These are phyloP conservation scores for Nansenia antarctica DNA, from an alignment of 2,113 vertebrate genomes.

Conservation along the genomic window DNA sequence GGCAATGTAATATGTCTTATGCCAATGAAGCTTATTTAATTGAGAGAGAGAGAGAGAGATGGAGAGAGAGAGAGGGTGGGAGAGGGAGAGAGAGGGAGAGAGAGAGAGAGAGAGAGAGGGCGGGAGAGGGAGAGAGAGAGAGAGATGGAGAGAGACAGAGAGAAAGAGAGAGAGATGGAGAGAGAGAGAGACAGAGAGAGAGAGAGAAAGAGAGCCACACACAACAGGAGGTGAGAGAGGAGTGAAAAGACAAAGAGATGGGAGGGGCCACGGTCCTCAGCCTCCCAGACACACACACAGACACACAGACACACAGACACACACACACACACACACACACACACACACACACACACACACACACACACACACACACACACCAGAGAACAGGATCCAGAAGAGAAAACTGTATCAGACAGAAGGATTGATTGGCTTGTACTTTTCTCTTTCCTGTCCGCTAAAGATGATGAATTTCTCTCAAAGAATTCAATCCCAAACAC, in stretches of 20 bases:
- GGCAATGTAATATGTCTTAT: no score
- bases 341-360: background rate
- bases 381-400: background rate
- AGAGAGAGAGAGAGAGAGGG: background rate
- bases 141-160: background rate
- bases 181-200: background rate
- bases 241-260: conserved; percentile 14
- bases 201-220: background rate
- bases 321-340: no score
- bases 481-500: conserved; percentile 69
- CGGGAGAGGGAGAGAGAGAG: background rate
- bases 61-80: no score
- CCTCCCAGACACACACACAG: no score
- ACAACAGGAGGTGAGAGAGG: conserved; percentile 28
- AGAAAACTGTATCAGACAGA: conserved; percentile 33
- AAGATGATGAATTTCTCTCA: conserved; percentile 70
- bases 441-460: conserved; percentile 58
- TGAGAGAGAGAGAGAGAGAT: no score
- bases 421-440: conserved; percentile 58
- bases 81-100: background rate
- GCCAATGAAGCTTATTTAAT: no score
- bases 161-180: background rate
- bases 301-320: conserved; percentile 20
- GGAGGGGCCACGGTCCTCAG: no score
- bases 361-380: conserved; percentile 11